Base-by-base conservation (phyloP, 2,888 invertebrate species). In the Brachylomia viminalis region DNA sequence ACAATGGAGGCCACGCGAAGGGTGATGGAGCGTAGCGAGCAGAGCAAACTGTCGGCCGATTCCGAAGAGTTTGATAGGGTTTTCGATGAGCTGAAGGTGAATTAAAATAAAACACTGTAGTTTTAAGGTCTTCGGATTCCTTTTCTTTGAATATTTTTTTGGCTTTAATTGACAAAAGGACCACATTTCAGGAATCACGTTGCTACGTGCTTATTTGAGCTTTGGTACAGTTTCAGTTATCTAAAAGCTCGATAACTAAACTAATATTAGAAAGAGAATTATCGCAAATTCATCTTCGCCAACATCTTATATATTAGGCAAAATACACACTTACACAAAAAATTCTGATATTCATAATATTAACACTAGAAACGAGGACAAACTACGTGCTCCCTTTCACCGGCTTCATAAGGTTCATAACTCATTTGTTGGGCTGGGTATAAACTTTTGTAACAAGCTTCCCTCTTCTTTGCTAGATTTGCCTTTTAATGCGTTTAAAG, bases 1-100 rank as follows among this genome's bases (percentile, higher is more conserved):
- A 99, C 98, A 23, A 98, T 97, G 2, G 98, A 97, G 0, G 98
- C 98, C 90, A 99, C 98, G 11, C 97, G 97, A 61, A 98, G 95
- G 1, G 98, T 98, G 58, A 95, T 94, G 11, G 91, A 88, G n/a
- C 95, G 93, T 0, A 95, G 89, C 0, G 93, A 91, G 0, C 91
- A 87, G 20, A 93, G 89, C 67, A 94, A 86, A 1, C 92, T 88
- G 72, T 94, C 94, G 0, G 92, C 88, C 59, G 90, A 93, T 70
- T 95, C 94, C 0, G 91, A 86, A 0, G 90, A 86, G 61, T 91
- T 92, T 4, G 90, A 83, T 13, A 90, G 38, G 4, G 89, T 86
- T 75, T 90, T 92, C 10, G 92, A 87, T 30, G 93, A 90, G 33
- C 92, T 93, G 79, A 7, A 65, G 8, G n/a, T 23, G 56, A 65